Evolutionary conservation across 2,113 vertebrate species (phyloP).

Genomic region (Etia nguti): DNA sequence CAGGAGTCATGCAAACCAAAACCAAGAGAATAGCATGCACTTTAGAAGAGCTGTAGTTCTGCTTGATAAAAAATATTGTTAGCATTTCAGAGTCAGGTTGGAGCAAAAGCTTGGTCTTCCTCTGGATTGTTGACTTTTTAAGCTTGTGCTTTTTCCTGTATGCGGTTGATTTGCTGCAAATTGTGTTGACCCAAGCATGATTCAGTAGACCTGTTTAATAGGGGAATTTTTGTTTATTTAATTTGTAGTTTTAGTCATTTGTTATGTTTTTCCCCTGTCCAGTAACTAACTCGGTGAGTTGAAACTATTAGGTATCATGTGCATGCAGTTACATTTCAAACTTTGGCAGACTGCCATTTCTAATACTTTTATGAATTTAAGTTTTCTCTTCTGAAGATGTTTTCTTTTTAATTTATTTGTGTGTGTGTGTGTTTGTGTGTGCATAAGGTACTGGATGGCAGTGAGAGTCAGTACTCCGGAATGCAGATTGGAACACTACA

Average conservation of each 20-base stretch:
- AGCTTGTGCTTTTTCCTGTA: constrained; percentile 19
- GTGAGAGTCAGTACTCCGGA: constrained; percentile 87
- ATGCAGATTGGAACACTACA: constrained; percentile 86
- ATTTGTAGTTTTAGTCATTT: not conserved
- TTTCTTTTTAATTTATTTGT: not conserved
- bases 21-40: not conserved
- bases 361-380: not conserved
- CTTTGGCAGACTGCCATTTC: not conserved
- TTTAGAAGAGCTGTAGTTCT: not conserved
- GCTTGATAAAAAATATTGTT: not conserved
- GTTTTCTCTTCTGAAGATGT: not conserved
- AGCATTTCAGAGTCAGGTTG: not conserved
- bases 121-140: not conserved
- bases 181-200: constrained; percentile 40
- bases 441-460: constrained; percentile 85
- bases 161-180: constrained; percentile 22
- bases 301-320: not conserved
- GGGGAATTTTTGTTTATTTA: not conserved
- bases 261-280: not conserved
- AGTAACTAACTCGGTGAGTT: not conserved
- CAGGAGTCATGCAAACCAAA: not conserved
- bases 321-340: constrained; percentile 6
- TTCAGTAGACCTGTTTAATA: not conserved
- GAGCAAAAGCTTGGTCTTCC: constrained; percentile 48
- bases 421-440: constrained; percentile 13